Conservation (phyloP, 2,797 vertebrate species). For the Phataginus tetradactyla region DNA sequence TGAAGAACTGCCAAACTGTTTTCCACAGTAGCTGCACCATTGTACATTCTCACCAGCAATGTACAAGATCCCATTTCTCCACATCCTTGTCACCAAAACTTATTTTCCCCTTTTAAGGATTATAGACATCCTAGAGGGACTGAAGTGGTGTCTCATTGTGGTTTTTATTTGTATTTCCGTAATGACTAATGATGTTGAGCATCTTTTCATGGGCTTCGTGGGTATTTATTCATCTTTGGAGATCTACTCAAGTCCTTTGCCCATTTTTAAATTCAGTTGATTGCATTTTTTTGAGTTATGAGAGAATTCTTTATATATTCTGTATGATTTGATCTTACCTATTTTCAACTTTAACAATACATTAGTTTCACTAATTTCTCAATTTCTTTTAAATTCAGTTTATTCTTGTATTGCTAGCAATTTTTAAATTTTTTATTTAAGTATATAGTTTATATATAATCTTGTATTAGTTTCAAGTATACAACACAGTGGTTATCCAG, state of each 20-base stretch:
- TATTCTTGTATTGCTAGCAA: background rate
- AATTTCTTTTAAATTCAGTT: constrained; percentile 38
- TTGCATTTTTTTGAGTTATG: background rate
- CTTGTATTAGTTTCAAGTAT: too few relatives aligned
- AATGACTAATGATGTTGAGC: background rate
- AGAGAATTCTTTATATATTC: background rate
- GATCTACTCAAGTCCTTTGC: background rate
- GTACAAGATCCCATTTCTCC: background rate
- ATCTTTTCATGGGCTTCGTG: background rate
- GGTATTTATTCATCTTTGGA: background rate
- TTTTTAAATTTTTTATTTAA: background rate
- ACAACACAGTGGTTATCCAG: too few relatives aligned
- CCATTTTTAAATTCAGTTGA: background rate
- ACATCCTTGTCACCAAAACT: background rate
- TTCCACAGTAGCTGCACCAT: background rate
- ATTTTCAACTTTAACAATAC: background rate
- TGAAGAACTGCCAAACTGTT: background rate
- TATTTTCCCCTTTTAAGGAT: background rate
- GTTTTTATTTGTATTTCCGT: background rate
- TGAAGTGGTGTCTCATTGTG: background rate
- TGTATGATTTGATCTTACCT: background rate
- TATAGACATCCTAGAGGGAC: background rate
- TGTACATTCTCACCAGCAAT: background rate
- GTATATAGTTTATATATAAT: too few relatives aligned
- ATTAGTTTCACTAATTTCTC: background rate